Base-by-base conservation (phyloP, 2,797 vertebrate genomes). In the Streptopelia turtur region DNA sequence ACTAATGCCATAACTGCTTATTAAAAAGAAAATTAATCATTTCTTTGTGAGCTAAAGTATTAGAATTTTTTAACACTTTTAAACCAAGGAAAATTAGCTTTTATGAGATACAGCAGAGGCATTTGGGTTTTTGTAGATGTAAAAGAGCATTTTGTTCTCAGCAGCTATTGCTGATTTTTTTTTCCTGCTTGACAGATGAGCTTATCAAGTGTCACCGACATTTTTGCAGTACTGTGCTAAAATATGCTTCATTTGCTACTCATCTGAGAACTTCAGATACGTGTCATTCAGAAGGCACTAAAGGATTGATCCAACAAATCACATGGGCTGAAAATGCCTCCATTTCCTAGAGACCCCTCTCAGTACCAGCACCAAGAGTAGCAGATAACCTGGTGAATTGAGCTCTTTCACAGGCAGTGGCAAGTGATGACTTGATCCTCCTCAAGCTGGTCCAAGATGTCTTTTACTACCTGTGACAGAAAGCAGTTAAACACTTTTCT, bases 1-100 rank as follows among this genome's bases (percentile, higher is more conserved):
- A 98, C 90, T 97, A 96, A 96, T 93, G 82, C 93, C 81, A 85
- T 96, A 97, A 91, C 94, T 94, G 84, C 92, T 95, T 93, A 93
- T 68, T 94, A 92, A 85, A 90, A 91, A 65, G 81, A 92, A 93
- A 89, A 93, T 95, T 95, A 93, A 93, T 97, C 66, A 92, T 84
- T 96, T 94, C 69, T 90, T 75, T 82, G 83, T 86, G 70, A 94
- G 69, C 31, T 81, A 56, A 97, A 93, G 83, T 35, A 78, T 92
- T 95, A 65, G 57, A 87, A 61, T 79, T 85, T 82, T 79, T 94
- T 92, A 96, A 91, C 84, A 87, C 87, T 89, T 94, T 95, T 30
- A 78, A 95, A 52, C 49, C 90, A 45, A 83, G 50, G 49, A 88
- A 95, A 92, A 84, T 24, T 63, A 93, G 41, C 60, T 94, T 88